Percentiles rank a stretch among this genome's conserved stretches.
These are phyloP conservation scores for Aurelia aurita DNA, from an alignment of 30 jellyfish, hydroid and myxozoan genomes.

Conservation along the genomic window DNA sequence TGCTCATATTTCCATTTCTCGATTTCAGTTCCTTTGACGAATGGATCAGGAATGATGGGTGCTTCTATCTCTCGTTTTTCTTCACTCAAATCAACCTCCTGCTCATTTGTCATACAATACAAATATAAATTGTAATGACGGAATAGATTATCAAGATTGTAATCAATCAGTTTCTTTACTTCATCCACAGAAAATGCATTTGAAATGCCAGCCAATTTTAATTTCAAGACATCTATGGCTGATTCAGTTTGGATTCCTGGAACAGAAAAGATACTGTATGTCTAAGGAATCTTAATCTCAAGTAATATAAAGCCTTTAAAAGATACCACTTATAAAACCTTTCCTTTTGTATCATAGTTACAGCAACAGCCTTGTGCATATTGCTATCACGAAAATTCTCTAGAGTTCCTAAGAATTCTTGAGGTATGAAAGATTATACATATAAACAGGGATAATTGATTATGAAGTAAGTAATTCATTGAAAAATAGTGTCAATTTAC, in stretches of 20 bases:
- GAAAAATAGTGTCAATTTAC: no score
- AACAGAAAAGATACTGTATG: neutral
- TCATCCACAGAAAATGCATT: neutral
- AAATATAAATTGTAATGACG: slow-evolving; percentile 49
- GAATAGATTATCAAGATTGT: slow-evolving; percentile 15
- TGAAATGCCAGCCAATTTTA: neutral
- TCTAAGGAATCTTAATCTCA: no score
- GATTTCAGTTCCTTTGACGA: slow-evolving; percentile 32
- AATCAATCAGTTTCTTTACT: slow-evolving; percentile 31
- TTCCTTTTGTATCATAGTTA: no score
- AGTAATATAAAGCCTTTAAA: no score
- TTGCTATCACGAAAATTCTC: no score
- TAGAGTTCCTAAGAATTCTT: no score
- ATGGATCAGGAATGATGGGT: slow-evolving; percentile 25
- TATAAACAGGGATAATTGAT: no score
- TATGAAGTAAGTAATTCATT: no score
- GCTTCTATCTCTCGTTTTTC: slow-evolving; percentile 5
- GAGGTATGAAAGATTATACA: no score
- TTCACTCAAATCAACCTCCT: slow-evolving; percentile 33
- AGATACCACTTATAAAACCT: no score
- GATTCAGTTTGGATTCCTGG: neutral
- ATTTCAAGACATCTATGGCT: slow-evolving; percentile 18
- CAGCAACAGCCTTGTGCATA: no score
- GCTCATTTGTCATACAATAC: slow-evolving; percentile 64
- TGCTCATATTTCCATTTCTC: slow-evolving; percentile 63